Conservation (phyloP, 2,888 invertebrate genomes). For the Watsonalla binaria region DNA sequence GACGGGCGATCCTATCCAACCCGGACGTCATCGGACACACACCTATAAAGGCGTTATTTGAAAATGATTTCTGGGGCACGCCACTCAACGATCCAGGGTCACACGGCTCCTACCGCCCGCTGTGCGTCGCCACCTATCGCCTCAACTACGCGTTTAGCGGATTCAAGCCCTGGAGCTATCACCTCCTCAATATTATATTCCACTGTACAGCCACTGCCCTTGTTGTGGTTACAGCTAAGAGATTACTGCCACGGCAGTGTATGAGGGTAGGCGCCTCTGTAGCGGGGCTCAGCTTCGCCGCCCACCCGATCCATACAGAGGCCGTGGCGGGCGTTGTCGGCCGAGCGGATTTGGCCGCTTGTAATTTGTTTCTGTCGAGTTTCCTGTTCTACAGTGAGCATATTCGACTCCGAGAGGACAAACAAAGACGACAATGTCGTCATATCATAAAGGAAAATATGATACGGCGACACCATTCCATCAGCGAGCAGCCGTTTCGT, state of each 20-base stretch:
- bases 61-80: conserved; percentile 99
- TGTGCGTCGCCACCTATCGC: conserved; percentile 93
- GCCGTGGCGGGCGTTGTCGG: conserved; percentile 98
- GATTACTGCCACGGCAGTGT: conserved; percentile 81
- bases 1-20: conserved; percentile 97
- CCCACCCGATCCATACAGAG: conserved; percentile 97
- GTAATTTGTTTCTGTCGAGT: conserved; percentile 92
- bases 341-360: conserved; percentile 94
- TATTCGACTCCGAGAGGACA: conserved; percentile 80
- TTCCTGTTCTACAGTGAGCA: conserved; percentile 92
- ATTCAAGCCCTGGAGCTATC: conserved; percentile 90
- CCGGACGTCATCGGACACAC: conserved; percentile 93
- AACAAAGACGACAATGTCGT: conserved; percentile 57
- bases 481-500: conserved; percentile 56
- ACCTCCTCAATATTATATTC: conserved; percentile 90
- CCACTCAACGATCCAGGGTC: conserved; percentile 94
- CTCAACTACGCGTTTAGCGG: conserved; percentile 89
- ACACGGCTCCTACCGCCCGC: conserved; percentile 97
- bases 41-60: conserved; percentile 88
- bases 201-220: conserved; percentile 92
- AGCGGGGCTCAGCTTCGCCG: conserved; percentile 93
- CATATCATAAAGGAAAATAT: conserved; percentile 48
- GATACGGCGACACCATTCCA: conserved; percentile 40
- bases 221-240: conserved; percentile 87
- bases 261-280: conserved; percentile 83